A percentile compares a stretch with the other conserved stretches of the same genome.
phyloP scores from a whole-genome alignment of 2,113 vertebrate species.

The Phyllostomus hastatus region DNA sequence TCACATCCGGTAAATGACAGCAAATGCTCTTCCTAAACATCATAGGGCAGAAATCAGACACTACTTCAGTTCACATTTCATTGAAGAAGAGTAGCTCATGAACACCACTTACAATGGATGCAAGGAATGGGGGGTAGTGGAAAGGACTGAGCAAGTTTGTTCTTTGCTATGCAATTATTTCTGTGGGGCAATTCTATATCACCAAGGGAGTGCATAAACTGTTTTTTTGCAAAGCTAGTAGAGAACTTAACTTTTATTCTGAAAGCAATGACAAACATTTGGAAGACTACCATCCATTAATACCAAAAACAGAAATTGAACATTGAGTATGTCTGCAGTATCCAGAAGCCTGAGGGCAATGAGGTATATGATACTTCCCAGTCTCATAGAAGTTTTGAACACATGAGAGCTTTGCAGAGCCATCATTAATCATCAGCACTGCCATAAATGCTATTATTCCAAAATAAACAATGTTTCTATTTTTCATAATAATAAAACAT shows the following conservation, averaged over 20 bases:
- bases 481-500: slow-evolving; percentile 18
- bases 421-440: background rate
- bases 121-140: background rate
- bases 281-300: background rate
- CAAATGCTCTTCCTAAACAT: background rate
- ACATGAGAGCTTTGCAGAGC: background rate
- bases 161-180: background rate
- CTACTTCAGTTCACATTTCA: background rate
- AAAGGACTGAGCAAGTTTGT: background rate
- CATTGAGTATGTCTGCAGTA: background rate
- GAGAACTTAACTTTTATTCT: slow-evolving; percentile 40
- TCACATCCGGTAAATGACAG: background rate
- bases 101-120: background rate
- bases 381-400: background rate
- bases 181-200: background rate
- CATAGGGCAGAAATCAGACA: background rate
- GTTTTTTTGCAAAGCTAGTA: background rate
- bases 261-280: background rate
- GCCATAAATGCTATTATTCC: background rate
- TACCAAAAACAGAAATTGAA: background rate
- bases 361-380: background rate
- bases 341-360: background rate
- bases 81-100: no score
- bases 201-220: background rate
- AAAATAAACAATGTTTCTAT: background rate